A percentile compares a stretch with the other conserved stretches of the same genome.
phyloP scores from a whole-genome alignment of 2,797 vertebrate species.

The Gobionotothen gibberifrons region DNA sequence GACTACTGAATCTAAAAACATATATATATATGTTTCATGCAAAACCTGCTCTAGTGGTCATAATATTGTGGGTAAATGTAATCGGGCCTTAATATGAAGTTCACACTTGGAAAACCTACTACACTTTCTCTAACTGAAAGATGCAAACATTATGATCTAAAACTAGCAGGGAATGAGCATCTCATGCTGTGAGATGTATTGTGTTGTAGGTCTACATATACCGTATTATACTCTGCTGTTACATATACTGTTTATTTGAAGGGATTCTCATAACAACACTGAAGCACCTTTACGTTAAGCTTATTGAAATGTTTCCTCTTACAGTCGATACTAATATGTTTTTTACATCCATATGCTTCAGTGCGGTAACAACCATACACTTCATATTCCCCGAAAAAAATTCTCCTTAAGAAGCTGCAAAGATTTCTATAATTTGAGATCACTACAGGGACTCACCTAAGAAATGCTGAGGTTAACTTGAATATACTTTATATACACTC shows the following conservation, averaged over 20 bases:
- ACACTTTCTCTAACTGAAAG: background rate
- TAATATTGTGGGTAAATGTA: background rate
- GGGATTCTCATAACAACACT: background rate
- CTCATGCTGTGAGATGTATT: background rate
- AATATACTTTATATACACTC: conserved; percentile 38
- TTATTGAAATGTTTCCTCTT: conserved; percentile 2
- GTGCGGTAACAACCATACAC: background rate
- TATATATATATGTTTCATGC: background rate
- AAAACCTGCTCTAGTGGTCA: background rate
- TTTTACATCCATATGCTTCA: background rate
- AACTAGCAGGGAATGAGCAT: background rate
- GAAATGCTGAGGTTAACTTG: conserved; percentile 52
- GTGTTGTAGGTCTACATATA: background rate
- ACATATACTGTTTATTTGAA: background rate
- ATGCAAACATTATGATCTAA: background rate
- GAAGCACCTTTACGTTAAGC: background rate
- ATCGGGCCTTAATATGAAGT: background rate
- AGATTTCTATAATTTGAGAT: conserved; percentile 49
- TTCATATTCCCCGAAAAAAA: background rate
- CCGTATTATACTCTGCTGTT: background rate
- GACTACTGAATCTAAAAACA: background rate
- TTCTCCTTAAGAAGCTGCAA: conserved; percentile 16
- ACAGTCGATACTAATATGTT: background rate
- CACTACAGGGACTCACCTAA: conserved; percentile 50
- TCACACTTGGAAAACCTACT: background rate